A percentile compares a stretch with the other conserved stretches of the same genome.
Evolutionary conservation across 2,797 vertebrate genomes (phyloP).

Genomic region (Sebastes iracundus): DNA sequence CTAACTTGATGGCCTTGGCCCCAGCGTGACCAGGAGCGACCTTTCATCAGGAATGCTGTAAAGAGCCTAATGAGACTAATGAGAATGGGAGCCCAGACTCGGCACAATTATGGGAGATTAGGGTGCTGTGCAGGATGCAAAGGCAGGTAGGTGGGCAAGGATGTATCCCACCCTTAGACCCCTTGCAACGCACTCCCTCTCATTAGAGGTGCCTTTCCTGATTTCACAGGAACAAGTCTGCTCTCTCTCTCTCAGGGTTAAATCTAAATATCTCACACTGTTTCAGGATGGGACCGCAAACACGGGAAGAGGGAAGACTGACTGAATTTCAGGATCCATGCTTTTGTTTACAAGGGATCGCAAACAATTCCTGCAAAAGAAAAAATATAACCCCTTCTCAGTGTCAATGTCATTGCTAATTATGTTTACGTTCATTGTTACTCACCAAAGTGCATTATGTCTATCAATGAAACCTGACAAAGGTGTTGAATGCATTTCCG

Average conservation of each 20-base stretch:
- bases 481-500: background rate
- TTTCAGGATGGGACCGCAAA: background rate
- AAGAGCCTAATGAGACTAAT: constrained; percentile 77
- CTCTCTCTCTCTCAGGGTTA: background rate
- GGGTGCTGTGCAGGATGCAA: constrained; percentile 54
- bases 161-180: constrained; percentile 46
- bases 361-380: background rate
- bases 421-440: background rate
- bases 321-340: background rate
- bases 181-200: constrained; percentile 49
- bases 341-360: constrained; percentile 3
- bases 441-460: background rate
- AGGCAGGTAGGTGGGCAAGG: constrained; percentile 60
- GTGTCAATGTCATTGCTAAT: background rate
- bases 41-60: constrained; percentile 73
- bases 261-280: background rate
- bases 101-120: constrained; percentile 79
- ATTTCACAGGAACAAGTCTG: constrained; percentile 38
- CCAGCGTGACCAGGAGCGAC: constrained; percentile 52
- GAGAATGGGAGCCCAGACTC: constrained; percentile 46
- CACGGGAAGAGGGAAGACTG: background rate
- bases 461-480: background rate
- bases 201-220: constrained; percentile 61
- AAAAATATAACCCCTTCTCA: background rate
- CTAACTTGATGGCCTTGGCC: constrained; percentile 45